Percentiles rank a stretch among this genome's conserved stretches.
These are phyloP conservation scores for Carabus problematicus DNA, from an alignment of 2,888 invertebrate genomes.

Conservation along the genomic window DNA sequence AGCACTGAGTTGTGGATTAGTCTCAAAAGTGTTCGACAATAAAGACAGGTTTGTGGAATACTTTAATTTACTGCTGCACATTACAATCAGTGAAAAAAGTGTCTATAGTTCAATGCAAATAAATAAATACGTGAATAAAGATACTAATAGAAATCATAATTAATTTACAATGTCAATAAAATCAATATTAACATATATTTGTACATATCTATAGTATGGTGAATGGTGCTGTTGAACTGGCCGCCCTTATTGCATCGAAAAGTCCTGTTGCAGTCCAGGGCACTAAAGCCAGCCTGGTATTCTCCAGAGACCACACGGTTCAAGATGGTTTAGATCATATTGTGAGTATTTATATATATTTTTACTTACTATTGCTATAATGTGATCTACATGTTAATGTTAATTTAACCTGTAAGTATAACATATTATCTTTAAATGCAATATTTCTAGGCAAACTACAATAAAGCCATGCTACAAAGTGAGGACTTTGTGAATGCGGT, in stretches of 20 bases:
- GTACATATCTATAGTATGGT: slow-evolving; percentile 66
- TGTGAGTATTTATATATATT: slow-evolving; percentile 66
- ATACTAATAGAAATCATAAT: slow-evolving; percentile 15
- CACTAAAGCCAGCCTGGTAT: slow-evolving; percentile 83
- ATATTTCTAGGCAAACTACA: slow-evolving; percentile 74
- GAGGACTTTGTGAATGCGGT: slow-evolving; percentile 87
- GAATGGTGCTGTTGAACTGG: slow-evolving; percentile 75
- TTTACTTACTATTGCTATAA: neutral
- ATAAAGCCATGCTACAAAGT: slow-evolving; percentile 88
- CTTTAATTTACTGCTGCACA: too few species aligned
- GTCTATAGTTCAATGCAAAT: too few species aligned
- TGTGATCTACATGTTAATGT: neutral
- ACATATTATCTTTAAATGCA: slow-evolving; percentile 44
- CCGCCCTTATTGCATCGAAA: slow-evolving; percentile 81
- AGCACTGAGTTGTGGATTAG: slow-evolving; percentile 81
- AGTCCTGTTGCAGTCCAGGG: slow-evolving; percentile 96
- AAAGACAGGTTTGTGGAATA: slow-evolving; percentile 70
- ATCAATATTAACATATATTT: too few species aligned
- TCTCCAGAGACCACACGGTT: slow-evolving; percentile 86
- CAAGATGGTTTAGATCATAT: slow-evolving; percentile 90
- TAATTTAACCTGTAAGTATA: slow-evolving; percentile 27
- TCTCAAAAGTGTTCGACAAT: slow-evolving; percentile 77
- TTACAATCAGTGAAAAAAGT: too few species aligned
- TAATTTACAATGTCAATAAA: slow-evolving; percentile 10
- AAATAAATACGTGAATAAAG: too few species aligned